These are phyloP conservation scores for Dynastes grantii DNA, from an alignment of 2,888 invertebrate genomes.

Conservation along the genomic window DNA sequence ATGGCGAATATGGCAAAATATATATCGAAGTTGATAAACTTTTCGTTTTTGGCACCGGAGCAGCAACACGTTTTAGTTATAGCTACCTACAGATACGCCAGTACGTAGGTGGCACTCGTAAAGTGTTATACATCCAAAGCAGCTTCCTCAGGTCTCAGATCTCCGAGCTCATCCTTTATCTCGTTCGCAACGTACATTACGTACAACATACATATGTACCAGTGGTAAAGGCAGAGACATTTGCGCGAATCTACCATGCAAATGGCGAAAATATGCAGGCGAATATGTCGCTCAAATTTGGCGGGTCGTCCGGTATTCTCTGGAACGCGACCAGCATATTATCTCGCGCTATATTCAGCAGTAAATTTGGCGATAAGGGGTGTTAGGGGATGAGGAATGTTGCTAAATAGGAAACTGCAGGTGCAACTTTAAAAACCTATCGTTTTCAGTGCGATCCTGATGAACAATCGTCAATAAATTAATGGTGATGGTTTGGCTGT, in stretches of 20 bases:
- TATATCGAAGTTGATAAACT: constrained; percentile 13
- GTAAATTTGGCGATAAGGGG: background rate
- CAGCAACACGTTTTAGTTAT: background rate
- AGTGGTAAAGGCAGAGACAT: background rate
- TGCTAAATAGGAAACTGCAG: no score
- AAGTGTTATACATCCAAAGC: background rate
- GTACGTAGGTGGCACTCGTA: background rate
- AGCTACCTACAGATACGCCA: background rate
- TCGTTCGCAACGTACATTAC: no score
- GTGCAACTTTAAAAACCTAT: no score
- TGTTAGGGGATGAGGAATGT: no score
- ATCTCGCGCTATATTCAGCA: background rate
- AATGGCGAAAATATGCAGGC: background rate
- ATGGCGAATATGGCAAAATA: background rate
- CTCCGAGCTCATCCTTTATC: no score
- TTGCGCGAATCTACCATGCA: background rate
- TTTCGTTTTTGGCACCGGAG: background rate
- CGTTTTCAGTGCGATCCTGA: no score
- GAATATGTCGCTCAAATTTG: background rate
- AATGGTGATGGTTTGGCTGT: no score
- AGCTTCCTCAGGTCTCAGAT: no score
- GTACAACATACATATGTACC: background rate
- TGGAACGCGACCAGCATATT: constrained; percentile 2
- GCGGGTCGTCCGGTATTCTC: background rate
- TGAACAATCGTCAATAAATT: no score